Evolutionary conservation across 1,140 invertebrate genomes (phyloP).

Genomic region (Leptonema lineaticorne): DNA sequence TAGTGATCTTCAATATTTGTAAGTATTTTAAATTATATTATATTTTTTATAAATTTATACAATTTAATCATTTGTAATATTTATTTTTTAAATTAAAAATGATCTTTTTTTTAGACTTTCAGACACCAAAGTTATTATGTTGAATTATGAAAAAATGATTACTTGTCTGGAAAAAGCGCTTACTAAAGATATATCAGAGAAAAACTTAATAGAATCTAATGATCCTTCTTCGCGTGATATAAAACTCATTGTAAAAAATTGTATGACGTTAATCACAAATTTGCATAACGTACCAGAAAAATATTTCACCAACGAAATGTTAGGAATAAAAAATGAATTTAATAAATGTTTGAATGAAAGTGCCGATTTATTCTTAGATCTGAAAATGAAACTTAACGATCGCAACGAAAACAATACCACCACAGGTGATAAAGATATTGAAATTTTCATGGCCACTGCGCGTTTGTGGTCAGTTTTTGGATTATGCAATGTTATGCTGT

Average conservation of each 20-base stretch:
- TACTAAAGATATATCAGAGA: neutral
- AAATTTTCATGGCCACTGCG: neutral
- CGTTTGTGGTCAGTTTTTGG: constrained; percentile 31
- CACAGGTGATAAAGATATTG: constrained; percentile 1
- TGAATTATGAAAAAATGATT: constrained; percentile 36
- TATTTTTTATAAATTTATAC: neutral
- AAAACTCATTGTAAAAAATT: neutral
- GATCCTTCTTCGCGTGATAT: neutral
- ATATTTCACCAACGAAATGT: constrained; percentile 2
- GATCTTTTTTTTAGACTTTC: constrained; percentile 29
- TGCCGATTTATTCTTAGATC: neutral
- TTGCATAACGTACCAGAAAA: neutral
- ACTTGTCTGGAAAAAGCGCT: constrained; percentile 23
- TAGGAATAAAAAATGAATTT: constrained; percentile 7
- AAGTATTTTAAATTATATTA: constrained; percentile 2
- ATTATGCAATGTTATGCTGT: constrained; percentile 42
- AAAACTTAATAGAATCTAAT: neutral
- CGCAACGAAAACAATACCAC: neutral
- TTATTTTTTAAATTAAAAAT: neutral
- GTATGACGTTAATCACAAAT: neutral
- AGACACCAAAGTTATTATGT: constrained; percentile 28
- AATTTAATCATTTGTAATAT: neutral
- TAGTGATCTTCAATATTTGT: constrained; percentile 35
- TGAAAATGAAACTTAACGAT: neutral
- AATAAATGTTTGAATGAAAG: constrained; percentile 1